Base-by-base conservation (phyloP, 2,113 vertebrate species). In the Gila orcuttii region DNA sequence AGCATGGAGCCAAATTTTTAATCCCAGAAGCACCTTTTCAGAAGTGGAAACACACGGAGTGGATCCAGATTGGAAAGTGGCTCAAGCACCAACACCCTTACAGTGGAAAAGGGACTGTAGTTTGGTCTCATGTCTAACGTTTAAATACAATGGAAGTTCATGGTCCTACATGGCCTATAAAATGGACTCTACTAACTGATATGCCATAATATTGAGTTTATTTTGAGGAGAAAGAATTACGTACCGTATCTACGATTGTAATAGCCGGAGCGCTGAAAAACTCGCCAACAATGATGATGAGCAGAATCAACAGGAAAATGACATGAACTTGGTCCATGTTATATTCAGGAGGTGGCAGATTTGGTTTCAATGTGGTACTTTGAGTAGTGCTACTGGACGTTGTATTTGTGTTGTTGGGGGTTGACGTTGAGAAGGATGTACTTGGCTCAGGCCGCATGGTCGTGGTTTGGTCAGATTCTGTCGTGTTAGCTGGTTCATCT, bases 191-290 rank as follows among this genome's bases (percentile, higher is more conserved):
- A 4, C 17, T 1, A 71, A 42, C 4, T 42, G 21, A 42, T 42
- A 21, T n/a, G 36, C 9, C 36, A 13, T 42, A 11, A 73, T 13
- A 42, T 42, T 42, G 21, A 42, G 21, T 21, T n/a, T n/a, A 42
- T 73, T 73, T 39, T 39, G 4, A 23, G 33, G 60, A 17, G 17
- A 25, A 83, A 69, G 11, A 1, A 6, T 45, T 68, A 83, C 88
- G 4, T 50, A 99, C 94, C 0, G 98, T 99, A 93, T 99, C 98
- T 88, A 99, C 98, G 17, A 99, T 98, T 39, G 98, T 99, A 69
- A 99, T 94, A 0, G 98, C 97, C 0, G 98, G 98, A 9, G 98
- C 98, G 66, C 97, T 99, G 94, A 99, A 99, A 92, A 99, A 99
- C 87, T 99, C 98, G 11, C 98, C 98, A 60, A 98, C 95, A 7